Evolutionary conservation across 2,113 vertebrate species (phyloP), one percentile per base, ranked within the genome.

Genomic region (Sigmodon hispidus): DNA sequence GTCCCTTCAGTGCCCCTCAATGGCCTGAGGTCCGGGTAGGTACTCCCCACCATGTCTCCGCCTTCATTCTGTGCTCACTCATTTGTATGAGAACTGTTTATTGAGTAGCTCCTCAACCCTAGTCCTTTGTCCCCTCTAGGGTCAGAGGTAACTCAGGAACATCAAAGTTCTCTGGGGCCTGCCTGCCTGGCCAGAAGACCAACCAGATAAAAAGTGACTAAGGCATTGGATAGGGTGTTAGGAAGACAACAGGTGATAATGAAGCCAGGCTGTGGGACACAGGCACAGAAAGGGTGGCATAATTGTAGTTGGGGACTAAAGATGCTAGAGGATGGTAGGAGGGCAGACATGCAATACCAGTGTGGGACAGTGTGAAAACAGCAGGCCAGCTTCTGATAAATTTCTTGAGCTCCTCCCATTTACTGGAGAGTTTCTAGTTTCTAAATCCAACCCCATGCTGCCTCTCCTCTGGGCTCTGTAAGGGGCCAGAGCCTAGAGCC

Each of bases 1-100:
- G 99, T 97, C 98, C 99, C 0, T 99, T 99, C 98, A 99, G 98
- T 4, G 99, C 99, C 36, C 95, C 98, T 3, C 99, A 99, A 40
- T 99, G 99, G 99, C 98, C 98, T 0, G 99, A 99, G 11, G 99
- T 99, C 92, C 99, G 99, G 98, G 99, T 99, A 96, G 59, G 99
- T 98, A 63, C 22, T 12, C 7, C 45, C 40, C 43, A 0, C 10
- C 4, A 0, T 48, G 5, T 48, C n/a, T 57, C 48, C 21, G 34
- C n/a, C 88, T 73, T 31, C 48, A 26, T 26, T 59, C 43, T 43
- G 26, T 7, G 36, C 48, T 61, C 36, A 59, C 69, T 26, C 12
- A 0, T 61, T 40, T 59, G 31, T 34, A 17, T 55, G 19, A 73
- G 13, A 91, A 26, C 40, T 43, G 76, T 87, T 86, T 61, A 67